Conservation (phyloP, 1,140 invertebrate species). For the Brachionus koreanus region DNA sequence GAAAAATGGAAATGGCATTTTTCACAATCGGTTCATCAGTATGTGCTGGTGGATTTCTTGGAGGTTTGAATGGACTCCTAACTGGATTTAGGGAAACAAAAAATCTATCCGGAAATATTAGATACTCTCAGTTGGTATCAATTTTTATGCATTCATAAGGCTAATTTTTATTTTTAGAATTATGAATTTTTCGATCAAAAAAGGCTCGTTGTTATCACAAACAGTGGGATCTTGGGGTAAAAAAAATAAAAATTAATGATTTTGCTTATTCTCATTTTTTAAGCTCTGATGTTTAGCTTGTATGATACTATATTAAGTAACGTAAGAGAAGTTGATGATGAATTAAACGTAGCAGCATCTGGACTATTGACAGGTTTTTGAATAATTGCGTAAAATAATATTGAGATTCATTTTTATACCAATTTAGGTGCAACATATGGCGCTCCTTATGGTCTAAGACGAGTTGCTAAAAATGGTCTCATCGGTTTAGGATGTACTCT, state of each 20-base stretch:
- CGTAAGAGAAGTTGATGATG: conserved; percentile 29
- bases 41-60: conserved; percentile 34
- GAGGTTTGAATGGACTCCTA: conserved; percentile 8
- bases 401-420: neutral
- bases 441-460: conserved; percentile 16
- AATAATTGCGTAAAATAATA: neutral
- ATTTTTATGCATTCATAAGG: neutral
- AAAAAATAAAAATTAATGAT: neutral
- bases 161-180: conserved; percentile 5
- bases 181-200: conserved; percentile 39
- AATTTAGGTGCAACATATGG: conserved; percentile 18
- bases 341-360: conserved; percentile 19
- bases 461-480: conserved; percentile 26
- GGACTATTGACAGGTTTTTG: conserved; percentile 28
- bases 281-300: conserved; percentile 40
- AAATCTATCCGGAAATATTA: conserved; percentile 29
- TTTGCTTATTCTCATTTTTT: neutral
- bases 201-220: conserved; percentile 16
- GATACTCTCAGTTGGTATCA: conserved; percentile 31
- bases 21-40: conserved; percentile 39
- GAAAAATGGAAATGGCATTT: conserved; percentile 45
- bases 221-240: conserved; percentile 31
- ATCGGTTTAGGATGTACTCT: conserved; percentile 42
- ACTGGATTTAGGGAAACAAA: conserved; percentile 30
- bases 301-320: conserved; percentile 44